Evolutionary conservation across 2,888 invertebrate genomes (phyloP), one percentile per base, ranked within the genome.

Genomic region (Scaptomyza cyrtandrae): DNA sequence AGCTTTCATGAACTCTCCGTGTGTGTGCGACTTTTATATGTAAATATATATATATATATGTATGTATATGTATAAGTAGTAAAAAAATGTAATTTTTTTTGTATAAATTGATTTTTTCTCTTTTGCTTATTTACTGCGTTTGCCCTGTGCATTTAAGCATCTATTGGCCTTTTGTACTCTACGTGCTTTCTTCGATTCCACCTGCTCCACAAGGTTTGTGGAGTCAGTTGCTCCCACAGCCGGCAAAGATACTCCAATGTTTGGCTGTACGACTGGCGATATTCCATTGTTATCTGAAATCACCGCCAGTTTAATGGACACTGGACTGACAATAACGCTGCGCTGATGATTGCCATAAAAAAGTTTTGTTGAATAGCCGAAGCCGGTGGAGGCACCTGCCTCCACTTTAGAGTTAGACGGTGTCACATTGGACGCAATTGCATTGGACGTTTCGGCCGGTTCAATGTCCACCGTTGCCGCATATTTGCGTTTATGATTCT

Each of bases 81-180:
- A 75, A 81, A 75, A 86, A 83, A 87, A 80, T 39, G 14, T 52
- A 78, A 62, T 58, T 72, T 72, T 67, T 69, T 50, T 49, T 50
- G 35, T 50, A 76, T 80, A 71, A 86, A 67, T 75, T 49, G 6
- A 7, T 24, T 52, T 52, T 52, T 52, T 70, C 70, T 84, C 54
- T 70, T 71, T 83, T 81, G 74, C 80, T 88, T 90, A 88, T 90
- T 90, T 90, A 89, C 90, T 91, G 88, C 92, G 92, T 89, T 92
- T 92, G 90, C 90, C 91, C 90, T 87, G 90, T 88, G 91, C 84
- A 89, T 88, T 91, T 76, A 90, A 86, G 90, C 91, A 91, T 88
- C 91, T 90, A 86, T 90, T 91, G 88, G 90, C 90, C 86, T 92
- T 92, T 92, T 92, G 92, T 92, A 92, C 92, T 92, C 91, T 92